Conservation (phyloP, 2,113 vertebrate genomes). For the Chaenocephalus aceratus region DNA sequence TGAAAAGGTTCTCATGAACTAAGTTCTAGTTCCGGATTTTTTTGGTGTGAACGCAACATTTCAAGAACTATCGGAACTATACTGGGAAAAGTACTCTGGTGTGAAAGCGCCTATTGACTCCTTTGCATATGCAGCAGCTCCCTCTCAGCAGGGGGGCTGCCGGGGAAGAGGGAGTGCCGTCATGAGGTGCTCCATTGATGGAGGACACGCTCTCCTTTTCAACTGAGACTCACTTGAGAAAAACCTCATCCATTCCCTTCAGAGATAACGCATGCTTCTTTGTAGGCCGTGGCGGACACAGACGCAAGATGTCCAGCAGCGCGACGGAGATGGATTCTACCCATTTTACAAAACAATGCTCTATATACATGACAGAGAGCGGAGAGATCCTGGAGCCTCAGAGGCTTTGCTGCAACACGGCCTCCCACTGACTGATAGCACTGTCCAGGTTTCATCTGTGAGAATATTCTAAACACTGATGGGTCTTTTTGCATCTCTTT, state of each 20-base stretch:
- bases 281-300: conserved; percentile 12
- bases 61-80: too few relatives aligned
- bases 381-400: too few relatives aligned
- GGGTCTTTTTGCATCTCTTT: conserved; percentile 29
- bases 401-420: conserved; percentile 1
- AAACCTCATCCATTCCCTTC: conserved; percentile 47
- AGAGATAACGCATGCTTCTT: conserved; percentile 52
- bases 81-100: too few relatives aligned
- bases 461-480: conserved; percentile 22
- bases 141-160: conserved; percentile 42
- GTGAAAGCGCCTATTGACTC: conserved; percentile 36
- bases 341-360: conserved; percentile 50
- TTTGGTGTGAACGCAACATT: too few relatives aligned
- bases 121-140: conserved; percentile 68
- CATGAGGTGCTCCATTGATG: conserved; percentile 39
- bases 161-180: conserved; percentile 40
- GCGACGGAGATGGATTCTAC: conserved; percentile 48
- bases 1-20: too few relatives aligned
- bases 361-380: background rate
- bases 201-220: conserved; percentile 49
- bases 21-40: too few relatives aligned
- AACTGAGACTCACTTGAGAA: conserved; percentile 45
- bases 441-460: conserved; percentile 35
- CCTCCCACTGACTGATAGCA: conserved; percentile 28
- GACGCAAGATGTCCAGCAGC: conserved; percentile 41